Conservation (phyloP, 2,888 invertebrate species). For the Himalopsyche japonica region DNA sequence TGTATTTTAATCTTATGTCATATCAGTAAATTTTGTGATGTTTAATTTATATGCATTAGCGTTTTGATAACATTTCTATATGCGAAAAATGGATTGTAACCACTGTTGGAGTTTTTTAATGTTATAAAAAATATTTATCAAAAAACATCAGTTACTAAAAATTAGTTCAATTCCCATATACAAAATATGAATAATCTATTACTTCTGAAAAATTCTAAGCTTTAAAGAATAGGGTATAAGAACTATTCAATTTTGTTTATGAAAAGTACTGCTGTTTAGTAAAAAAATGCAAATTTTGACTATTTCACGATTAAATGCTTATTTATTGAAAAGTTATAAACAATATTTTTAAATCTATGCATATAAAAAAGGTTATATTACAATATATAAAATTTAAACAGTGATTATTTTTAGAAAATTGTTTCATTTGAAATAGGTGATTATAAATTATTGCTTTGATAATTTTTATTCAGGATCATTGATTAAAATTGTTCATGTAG, state of each 20-base stretch:
- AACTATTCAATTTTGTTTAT: not conserved
- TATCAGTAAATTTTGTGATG: not conserved
- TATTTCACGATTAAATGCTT: not conserved
- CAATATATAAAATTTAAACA: not conserved
- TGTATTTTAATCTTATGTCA: not conserved
- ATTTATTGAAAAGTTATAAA: not conserved
- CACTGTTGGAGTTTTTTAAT: not conserved
- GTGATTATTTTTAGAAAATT: not conserved
- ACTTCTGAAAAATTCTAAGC: not conserved
- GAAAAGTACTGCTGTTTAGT: not conserved
- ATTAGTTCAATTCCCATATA: not conserved
- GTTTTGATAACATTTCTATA: not conserved
- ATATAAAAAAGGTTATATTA: not conserved
- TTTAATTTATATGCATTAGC: not conserved
- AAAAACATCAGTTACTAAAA: not conserved
- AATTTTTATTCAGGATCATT: constrained; percentile 21
- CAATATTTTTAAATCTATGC: not conserved
- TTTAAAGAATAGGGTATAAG: not conserved
- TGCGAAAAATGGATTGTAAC: not conserved
- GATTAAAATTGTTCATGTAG: constrained; percentile 31
- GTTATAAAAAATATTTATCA: not conserved
- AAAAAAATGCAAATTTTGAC: not conserved
- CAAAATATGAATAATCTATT: not conserved
- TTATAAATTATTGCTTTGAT: not conserved
- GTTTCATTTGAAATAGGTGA: not conserved